These are phyloP conservation scores for Hemichromis elongatus DNA, from an alignment of 2,113 vertebrate genomes.

Conservation along the genomic window DNA sequence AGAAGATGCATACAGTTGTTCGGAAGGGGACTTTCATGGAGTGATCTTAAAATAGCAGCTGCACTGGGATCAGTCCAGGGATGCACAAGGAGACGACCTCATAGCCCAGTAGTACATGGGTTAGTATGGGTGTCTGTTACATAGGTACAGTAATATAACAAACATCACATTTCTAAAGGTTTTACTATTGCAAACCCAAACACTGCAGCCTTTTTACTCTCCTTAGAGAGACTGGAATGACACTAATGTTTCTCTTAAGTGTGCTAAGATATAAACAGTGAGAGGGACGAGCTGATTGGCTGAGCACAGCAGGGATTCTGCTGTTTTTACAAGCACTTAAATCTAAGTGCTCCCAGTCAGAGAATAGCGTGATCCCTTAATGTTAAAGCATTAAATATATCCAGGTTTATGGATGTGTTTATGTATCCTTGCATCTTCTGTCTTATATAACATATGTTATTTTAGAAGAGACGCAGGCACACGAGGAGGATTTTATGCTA, in stretches of 20 bases:
- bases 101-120: not conserved
- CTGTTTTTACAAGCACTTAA: conserved; percentile 23
- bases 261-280: not conserved
- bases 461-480: not conserved
- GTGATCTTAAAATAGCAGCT: not conserved
- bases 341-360: conserved; percentile 11
- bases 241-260: not conserved
- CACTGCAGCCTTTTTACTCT: not conserved
- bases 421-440: not conserved
- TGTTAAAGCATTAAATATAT: not conserved
- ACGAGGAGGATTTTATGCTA: not conserved
- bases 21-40: not conserved
- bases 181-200: not conserved
- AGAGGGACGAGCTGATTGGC: conserved; percentile 21
- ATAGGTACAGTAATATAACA: not conserved
- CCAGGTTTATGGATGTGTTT: not conserved
- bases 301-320: conserved; percentile 19
- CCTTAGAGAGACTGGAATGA: not conserved
- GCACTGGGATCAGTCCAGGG: not conserved
- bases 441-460: not conserved
- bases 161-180: not conserved
- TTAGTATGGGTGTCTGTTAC: not conserved
- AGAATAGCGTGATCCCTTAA: conserved; percentile 6
- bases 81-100: not conserved
- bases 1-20: rapidly evolving